These are phyloP conservation scores for Tragulus kanchil DNA, from an alignment of 2,113 vertebrate species.

Conservation along the genomic window DNA sequence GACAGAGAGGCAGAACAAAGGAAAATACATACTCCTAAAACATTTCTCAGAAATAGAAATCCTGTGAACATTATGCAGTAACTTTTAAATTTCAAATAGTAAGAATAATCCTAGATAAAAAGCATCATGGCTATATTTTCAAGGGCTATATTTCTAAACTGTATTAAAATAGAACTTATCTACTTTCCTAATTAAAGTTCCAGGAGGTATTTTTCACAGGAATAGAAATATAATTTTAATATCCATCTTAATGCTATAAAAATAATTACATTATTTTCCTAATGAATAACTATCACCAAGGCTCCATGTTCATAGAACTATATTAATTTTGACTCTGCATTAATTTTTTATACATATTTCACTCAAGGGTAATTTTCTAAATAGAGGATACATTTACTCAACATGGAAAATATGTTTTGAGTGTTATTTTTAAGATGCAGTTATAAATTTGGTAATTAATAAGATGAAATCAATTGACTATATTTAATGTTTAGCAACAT, in stretches of 20 bases:
- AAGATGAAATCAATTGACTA: background rate
- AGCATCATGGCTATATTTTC: background rate
- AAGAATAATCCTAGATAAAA: too few species aligned
- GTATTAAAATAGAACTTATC: constrained; percentile 31
- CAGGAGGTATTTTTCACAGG: constrained; percentile 25
- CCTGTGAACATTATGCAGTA: background rate
- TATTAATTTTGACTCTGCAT: constrained; percentile 7
- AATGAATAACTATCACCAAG: background rate
- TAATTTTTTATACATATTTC: constrained; percentile 41
- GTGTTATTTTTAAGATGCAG: background rate
- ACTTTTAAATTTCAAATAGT: background rate
- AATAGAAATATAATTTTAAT: constrained; percentile 48
- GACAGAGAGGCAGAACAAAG: background rate
- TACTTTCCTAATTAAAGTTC: constrained; percentile 25
- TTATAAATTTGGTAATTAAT: constrained; percentile 27
- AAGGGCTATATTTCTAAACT: constrained; percentile 5
- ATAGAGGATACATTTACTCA: constrained; percentile 20
- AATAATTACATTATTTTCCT: constrained; percentile 40
- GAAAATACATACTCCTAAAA: background rate
- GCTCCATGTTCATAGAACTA: background rate
- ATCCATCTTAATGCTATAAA: background rate
- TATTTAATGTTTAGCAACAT: constrained; percentile 19
- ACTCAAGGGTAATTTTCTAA: constrained; percentile 36
- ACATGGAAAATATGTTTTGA: constrained; percentile 1
- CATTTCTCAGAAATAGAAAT: background rate